Evolutionary conservation across 1,140 invertebrate genomes (phyloP), one percentile per base, ranked within the genome.

Genomic region (Thrips palmi): DNA sequence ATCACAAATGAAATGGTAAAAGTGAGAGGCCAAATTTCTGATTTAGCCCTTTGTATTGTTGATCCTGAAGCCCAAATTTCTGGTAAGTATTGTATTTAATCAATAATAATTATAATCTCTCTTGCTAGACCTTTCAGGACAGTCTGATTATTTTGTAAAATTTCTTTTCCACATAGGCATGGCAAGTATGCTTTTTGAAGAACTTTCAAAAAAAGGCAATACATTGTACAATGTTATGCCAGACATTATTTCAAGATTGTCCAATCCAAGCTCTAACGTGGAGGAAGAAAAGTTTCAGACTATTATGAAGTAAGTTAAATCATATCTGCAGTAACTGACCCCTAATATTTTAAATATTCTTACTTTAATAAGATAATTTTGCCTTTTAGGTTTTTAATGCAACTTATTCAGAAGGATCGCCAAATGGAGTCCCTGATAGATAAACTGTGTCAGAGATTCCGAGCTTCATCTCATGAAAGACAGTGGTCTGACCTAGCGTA

Each of bases 1-100:
- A 88, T 96, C 44, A 67, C 93, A 11, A 81, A 88, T 50, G 89
- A 96, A 62, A 92, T 96, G 85, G 74, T 97, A 3, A 81, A 91
- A 43, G 83, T 92, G 1, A 91, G 89, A 55, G 84, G 86, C 15
- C 82, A 92, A 53, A 87, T 96, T 38, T 81, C 86, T 12, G 83
- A 89, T 55, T 71, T 97, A 56, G 88, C 88, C 0, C 60, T 77
- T 8, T 89, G 86, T 49, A 74, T 93, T 41, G 73, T 85, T 5
- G 88, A 96, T 55, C 52, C 68, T 1, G 65, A 82, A 49, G 52
- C 65, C 1, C 64, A 68, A 35, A 78, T 93, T 23, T 61, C 63
- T 45, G 41, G 49, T 50, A 35, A 41, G 29, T 22, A 14, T 28
- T n/a, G n/a, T n/a, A n/a, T n/a, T n/a, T n/a, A n/a, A n/a, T n/a